Evolutionary conservation across 2,888 invertebrate genomes (phyloP).

Genomic region (Entomobrya multifasciata): DNA sequence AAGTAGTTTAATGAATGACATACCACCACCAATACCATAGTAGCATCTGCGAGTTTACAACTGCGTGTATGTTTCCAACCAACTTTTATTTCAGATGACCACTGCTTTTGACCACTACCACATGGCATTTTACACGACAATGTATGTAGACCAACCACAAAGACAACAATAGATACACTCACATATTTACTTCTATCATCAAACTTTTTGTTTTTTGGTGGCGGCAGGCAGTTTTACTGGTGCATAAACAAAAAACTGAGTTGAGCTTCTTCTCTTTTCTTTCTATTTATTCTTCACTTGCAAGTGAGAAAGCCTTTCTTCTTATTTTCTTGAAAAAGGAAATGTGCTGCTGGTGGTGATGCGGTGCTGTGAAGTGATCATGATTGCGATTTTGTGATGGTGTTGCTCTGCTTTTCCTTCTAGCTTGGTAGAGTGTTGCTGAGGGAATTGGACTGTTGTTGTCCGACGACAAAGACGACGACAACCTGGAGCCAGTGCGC

Average conservation of each 20-base stretch:
- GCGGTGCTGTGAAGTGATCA: not conserved
- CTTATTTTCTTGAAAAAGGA: not conserved
- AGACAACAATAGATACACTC: too few species aligned
- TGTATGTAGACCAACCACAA: too few species aligned
- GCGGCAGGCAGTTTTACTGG: not conserved
- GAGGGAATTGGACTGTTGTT: not conserved
- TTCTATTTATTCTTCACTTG: not conserved
- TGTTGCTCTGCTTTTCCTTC: not conserved
- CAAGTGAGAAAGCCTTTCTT: not conserved
- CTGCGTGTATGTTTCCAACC: too few species aligned
- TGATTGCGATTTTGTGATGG: not conserved
- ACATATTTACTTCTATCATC: too few species aligned
- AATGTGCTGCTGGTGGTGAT: not conserved
- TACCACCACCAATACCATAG: too few species aligned
- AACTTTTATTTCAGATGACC: too few species aligned
- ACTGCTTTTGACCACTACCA: too few species aligned
- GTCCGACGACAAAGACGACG: not conserved
- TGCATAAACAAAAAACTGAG: not conserved
- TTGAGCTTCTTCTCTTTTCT: too few species aligned
- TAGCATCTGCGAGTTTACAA: too few species aligned
- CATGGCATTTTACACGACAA: too few species aligned
- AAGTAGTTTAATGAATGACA: too few species aligned
- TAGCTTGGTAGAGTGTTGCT: not conserved
- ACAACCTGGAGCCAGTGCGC: constrained; percentile 19
- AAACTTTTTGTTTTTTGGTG: not conserved